Percentiles rank a stretch among this genome's conserved stretches.
Conservation (phyloP, 2,888 invertebrate genomes). For the Antitype chi region DNA sequence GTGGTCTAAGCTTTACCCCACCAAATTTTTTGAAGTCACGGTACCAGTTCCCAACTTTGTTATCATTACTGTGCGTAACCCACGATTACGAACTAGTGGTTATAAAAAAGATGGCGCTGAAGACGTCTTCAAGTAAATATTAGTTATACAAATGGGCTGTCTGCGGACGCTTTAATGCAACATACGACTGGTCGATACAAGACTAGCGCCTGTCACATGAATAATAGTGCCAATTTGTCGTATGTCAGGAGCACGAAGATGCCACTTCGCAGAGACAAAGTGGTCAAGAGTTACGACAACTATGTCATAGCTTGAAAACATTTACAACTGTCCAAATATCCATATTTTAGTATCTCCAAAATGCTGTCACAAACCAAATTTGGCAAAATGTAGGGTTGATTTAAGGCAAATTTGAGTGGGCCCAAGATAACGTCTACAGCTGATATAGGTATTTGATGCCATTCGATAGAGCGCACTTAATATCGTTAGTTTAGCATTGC, state of each 20-base stretch:
- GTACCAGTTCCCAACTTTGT: background rate
- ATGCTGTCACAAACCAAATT: background rate
- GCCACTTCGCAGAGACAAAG: constrained; percentile 17
- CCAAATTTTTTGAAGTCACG: background rate
- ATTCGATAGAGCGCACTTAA: no score
- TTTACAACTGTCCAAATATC: constrained; percentile 8
- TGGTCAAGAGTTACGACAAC: constrained; percentile 30
- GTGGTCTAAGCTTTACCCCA: background rate
- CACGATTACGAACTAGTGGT: background rate
- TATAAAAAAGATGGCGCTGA: background rate
- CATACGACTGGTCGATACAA: constrained; percentile 17
- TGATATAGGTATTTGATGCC: no score
- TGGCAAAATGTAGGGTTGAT: background rate
- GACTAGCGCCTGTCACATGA: constrained; percentile 8
- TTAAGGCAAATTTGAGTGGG: background rate
- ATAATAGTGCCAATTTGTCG: constrained; percentile 34
- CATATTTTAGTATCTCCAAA: constrained; percentile 3
- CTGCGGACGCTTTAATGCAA: background rate
- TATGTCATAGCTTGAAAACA: background rate
- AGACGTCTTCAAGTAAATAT: background rate
- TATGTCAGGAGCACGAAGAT: constrained; percentile 17
- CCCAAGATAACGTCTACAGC: background rate
- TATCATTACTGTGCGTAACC: background rate
- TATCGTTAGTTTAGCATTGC: no score
- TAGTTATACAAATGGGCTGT: constrained; percentile 4